These are phyloP conservation scores for Lysiphlebus fabarum DNA, from an alignment of 1,140 invertebrate species.

Conservation along the genomic window DNA sequence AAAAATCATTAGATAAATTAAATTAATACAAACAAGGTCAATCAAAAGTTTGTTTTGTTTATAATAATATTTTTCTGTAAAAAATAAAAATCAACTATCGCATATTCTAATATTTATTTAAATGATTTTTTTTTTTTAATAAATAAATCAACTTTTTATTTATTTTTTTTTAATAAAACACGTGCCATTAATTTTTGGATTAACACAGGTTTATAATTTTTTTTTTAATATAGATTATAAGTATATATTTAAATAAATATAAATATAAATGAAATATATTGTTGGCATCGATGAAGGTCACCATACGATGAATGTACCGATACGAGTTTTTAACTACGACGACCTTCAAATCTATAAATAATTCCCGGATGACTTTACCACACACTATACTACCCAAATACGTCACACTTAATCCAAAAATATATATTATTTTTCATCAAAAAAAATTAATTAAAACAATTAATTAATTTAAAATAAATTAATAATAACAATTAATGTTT, in stretches of 20 bases:
- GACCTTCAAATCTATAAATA: constrained; percentile 27
- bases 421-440: too few species aligned
- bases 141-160: background rate
- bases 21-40: too few species aligned
- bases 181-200: background rate
- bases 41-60: too few species aligned
- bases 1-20: too few species aligned
- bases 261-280: too few species aligned
- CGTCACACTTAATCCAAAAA: too few species aligned
- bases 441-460: too few species aligned
- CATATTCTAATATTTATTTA: background rate
- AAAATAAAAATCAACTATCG: background rate
- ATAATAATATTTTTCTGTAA: background rate
- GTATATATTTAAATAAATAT: background rate
- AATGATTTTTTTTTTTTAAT: background rate
- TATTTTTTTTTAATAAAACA: background rate
- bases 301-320: constrained; percentile 19
- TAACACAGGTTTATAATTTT: background rate
- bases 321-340: constrained; percentile 20
- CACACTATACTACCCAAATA: background rate
- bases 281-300: constrained; percentile 17
- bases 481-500: too few species aligned
- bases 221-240: background rate
- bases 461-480: too few species aligned
- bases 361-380: constrained; percentile 24